Evolutionary conservation across 2,888 invertebrate species (phyloP).

Genomic region (Belgica antarctica): DNA sequence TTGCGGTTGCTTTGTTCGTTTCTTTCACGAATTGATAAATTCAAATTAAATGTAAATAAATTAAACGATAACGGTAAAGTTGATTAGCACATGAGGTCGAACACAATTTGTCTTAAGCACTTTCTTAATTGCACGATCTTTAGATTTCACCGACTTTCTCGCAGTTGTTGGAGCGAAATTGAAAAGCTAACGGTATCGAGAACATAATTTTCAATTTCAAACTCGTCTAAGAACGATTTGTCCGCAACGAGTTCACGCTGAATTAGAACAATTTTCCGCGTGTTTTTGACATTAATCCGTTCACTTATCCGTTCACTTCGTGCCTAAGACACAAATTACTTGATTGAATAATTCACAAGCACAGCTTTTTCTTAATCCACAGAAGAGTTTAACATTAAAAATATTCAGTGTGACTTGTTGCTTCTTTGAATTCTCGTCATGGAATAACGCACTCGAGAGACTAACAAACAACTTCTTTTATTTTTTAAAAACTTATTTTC

Average conservation of each 20-base stretch:
- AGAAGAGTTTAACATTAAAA: no score
- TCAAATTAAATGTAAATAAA: constrained; percentile 8
- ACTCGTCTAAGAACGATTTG: constrained; percentile 31
- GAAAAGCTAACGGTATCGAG: constrained; percentile 38
- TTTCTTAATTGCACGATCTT: constrained; percentile 17
- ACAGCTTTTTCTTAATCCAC: no score
- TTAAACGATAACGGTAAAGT: constrained; percentile 34
- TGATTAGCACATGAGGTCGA: constrained; percentile 24
- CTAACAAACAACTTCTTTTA: constrained; percentile 35
- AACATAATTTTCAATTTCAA: constrained; percentile 36
- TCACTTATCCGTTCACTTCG: no score
- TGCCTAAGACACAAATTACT: no score
- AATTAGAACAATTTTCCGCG: no score
- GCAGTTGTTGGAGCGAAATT: constrained; percentile 17
- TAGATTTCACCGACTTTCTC: constrained; percentile 24
- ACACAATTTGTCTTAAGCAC: constrained; percentile 13
- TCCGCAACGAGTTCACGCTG: constrained; percentile 5
- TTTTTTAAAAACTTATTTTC: no score
- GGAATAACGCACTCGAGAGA: constrained; percentile 43
- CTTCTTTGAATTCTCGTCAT: constrained; percentile 41
- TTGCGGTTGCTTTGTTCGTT: neutral
- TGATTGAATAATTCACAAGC: no score
- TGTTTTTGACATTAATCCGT: no score
- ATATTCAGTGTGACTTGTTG: no score
- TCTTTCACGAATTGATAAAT: neutral